Percentiles rank a stretch among this genome's conserved stretches.
Evolutionary conservation across 2,888 invertebrate genomes (phyloP).

Genomic region (Latheticus oryzae): DNA sequence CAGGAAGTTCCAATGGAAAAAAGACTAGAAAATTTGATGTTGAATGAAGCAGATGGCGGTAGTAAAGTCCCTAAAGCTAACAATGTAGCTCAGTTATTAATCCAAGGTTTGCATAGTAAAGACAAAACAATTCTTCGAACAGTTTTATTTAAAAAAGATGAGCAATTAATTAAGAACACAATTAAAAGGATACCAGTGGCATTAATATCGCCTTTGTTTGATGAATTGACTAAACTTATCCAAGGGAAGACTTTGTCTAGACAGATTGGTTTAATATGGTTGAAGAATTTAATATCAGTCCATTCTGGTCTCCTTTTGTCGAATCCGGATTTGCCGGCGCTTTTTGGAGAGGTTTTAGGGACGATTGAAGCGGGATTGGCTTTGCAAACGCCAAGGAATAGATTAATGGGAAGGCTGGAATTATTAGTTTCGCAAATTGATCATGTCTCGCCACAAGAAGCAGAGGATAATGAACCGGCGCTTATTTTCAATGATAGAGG

Average conservation of each 20-base stretch:
- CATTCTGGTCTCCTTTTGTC: constrained; percentile 74
- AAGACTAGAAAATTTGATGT: constrained; percentile 81
- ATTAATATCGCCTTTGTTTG: constrained; percentile 77
- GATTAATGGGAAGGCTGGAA: constrained; percentile 72
- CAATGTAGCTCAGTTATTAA: constrained; percentile 83
- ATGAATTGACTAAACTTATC: constrained; percentile 77
- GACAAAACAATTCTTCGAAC: constrained; percentile 79
- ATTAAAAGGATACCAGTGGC: constrained; percentile 81
- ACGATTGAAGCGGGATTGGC: constrained; percentile 70
- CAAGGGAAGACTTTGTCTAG: constrained; percentile 76
- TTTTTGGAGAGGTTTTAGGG: constrained; percentile 70
- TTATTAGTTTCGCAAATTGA: constrained; percentile 70
- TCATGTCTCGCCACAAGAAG: constrained; percentile 49
- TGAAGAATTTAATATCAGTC: constrained; percentile 69
- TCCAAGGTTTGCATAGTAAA: constrained; percentile 88
- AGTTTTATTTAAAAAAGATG: constrained; percentile 77
- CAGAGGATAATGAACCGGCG: constrained; percentile 64
- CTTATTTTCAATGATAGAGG: constrained; percentile 71
- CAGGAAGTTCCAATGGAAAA: constrained; percentile 84
- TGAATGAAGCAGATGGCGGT: constrained; percentile 69
- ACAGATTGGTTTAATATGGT: constrained; percentile 70
- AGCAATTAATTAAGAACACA: constrained; percentile 78
- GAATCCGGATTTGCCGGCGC: constrained; percentile 70
- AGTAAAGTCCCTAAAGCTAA: constrained; percentile 71
- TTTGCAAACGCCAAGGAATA: constrained; percentile 68